Evolutionary conservation across 2,888 invertebrate species (phyloP).

Genomic region (Agrochola litura): DNA sequence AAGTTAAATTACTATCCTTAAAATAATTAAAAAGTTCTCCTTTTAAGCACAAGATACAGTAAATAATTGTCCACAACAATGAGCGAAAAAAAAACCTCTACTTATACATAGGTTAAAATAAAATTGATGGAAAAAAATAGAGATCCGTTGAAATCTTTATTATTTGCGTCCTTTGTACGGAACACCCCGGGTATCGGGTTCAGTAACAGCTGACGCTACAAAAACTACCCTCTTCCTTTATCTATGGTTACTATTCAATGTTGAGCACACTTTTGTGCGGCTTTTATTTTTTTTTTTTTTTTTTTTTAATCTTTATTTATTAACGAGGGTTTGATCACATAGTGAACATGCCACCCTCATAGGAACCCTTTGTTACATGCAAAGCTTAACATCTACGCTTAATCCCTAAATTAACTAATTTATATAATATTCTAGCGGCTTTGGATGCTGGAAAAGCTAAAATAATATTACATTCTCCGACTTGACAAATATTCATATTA

Average conservation of each 20-base stretch:
- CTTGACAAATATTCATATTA: too few species aligned
- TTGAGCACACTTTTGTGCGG: constrained; percentile 55
- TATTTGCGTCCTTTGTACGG: constrained; percentile 72
- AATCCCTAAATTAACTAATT: too few species aligned
- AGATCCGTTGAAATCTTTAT: constrained; percentile 72
- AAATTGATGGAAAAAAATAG: constrained; percentile 23
- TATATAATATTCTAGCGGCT: too few species aligned
- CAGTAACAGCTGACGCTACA: constrained; percentile 85
- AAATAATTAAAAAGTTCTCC: not conserved
- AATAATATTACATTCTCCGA: too few species aligned
- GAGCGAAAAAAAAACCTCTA: not conserved
- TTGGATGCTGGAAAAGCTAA: too few species aligned
- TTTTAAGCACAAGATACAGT: not conserved
- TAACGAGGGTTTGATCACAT: too few species aligned
- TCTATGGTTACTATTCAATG: constrained; percentile 73
- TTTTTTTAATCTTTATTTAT: too few species aligned
- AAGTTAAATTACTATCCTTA: not conserved
- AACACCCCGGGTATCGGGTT: constrained; percentile 74
- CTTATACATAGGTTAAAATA: not conserved
- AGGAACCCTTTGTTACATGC: too few species aligned
- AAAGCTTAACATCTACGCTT: too few species aligned
- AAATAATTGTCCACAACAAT: constrained; percentile 9
- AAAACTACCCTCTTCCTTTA: constrained; percentile 82
- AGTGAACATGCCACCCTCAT: too few species aligned
- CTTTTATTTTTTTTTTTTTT: too few species aligned